These are phyloP conservation scores for Eumerus sabulonum DNA, from an alignment of 2,888 invertebrate species.

Conservation along the genomic window DNA sequence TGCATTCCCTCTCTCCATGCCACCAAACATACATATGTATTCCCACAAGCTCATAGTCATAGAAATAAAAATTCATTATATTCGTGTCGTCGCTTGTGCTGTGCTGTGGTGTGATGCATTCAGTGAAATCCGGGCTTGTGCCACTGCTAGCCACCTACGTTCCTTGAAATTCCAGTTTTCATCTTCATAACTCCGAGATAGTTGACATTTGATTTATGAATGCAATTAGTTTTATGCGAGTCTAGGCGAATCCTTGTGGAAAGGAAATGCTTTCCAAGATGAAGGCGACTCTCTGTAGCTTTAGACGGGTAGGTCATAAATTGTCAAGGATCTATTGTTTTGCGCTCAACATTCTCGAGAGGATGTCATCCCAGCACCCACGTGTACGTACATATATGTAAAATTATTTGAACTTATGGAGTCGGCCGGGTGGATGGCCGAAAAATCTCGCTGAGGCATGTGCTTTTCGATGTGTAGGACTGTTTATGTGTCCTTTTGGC, in stretches of 20 bases:
- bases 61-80: slow-evolving; percentile 41
- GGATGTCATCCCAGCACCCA: slow-evolving; percentile 4
- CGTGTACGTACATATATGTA: slow-evolving; percentile 29
- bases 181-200: slow-evolving; percentile 54
- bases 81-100: neutral
- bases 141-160: slow-evolving; percentile 23
- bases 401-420: neutral
- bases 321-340: slow-evolving; percentile 53
- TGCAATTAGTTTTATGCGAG: slow-evolving; percentile 59
- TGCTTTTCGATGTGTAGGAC: neutral
- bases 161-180: slow-evolving; percentile 57
- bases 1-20: neutral
- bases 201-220: slow-evolving; percentile 62
- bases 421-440: no score
- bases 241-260: slow-evolving; percentile 11
- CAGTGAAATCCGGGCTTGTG: neutral
- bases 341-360: neutral
- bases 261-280: slow-evolving; percentile 28
- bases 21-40: slow-evolving; percentile 10
- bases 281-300: slow-evolving; percentile 27
- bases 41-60: slow-evolving; percentile 20
- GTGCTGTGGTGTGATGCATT: neutral
- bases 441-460: neutral
- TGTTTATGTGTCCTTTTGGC: neutral
- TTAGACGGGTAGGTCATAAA: slow-evolving; percentile 40